phyloP scores from a whole-genome alignment of 1,140 invertebrate genomes.

The Hesperophylax magnus region DNA sequence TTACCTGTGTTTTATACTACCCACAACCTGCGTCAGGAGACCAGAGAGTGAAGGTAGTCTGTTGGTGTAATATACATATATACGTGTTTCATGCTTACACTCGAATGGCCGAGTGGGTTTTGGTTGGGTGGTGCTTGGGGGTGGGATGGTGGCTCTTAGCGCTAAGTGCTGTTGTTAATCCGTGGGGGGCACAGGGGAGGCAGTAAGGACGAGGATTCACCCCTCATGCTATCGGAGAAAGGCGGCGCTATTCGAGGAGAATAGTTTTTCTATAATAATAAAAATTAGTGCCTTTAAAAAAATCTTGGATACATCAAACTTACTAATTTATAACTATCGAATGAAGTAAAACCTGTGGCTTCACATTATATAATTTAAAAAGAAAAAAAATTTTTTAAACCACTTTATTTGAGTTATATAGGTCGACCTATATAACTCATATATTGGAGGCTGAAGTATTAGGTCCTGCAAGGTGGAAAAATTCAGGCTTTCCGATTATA shows the following conservation, averaged over 20 bases:
- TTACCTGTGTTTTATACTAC: no score
- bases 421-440: no score
- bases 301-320: no score
- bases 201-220: background rate
- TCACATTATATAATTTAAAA: no score
- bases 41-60: background rate
- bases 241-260: conserved; percentile 21
- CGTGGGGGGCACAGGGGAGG: conserved; percentile 34
- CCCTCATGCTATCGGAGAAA: background rate
- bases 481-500: no score
- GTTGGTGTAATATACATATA: background rate
- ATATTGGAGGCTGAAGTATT: no score
- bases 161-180: conserved; percentile 59
- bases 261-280: background rate
- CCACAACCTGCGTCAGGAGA: background rate
- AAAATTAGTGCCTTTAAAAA: no score
- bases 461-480: no score
- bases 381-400: no score
- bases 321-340: no score
- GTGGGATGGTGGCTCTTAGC: conserved; percentile 52
- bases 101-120: background rate
- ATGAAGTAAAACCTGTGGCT: no score
- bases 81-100: background rate
- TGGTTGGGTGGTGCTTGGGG: background rate
- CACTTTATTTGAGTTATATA: no score